A percentile compares a stretch with the other conserved stretches of the same genome.
These are phyloP conservation scores for Forpus xanthops DNA, from an alignment of 2,797 vertebrate species.

Conservation along the genomic window DNA sequence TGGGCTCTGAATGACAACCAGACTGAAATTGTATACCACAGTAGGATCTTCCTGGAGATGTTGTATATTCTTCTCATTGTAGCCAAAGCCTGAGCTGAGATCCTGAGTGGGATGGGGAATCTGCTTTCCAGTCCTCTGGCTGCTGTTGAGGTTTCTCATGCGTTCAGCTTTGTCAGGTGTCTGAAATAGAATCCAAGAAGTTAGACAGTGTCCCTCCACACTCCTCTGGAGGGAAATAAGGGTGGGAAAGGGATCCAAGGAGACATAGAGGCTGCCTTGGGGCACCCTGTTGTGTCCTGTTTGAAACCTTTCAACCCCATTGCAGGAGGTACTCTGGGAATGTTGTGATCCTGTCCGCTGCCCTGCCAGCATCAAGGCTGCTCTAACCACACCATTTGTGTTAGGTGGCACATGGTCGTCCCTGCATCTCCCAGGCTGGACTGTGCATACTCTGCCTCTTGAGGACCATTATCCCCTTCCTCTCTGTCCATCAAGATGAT, in stretches of 20 bases:
- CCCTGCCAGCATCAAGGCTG: not conserved
- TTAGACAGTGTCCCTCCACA: rapidly evolving
- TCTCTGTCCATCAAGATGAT: rapidly evolving
- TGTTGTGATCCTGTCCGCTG: rapidly evolving
- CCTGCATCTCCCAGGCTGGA: not conserved
- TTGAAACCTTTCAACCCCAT: not conserved
- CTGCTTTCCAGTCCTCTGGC: constrained; percentile 16
- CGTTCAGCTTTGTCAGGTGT: not conserved
- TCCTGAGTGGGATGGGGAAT: not conserved
- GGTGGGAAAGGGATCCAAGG: not conserved
- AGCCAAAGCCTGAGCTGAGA: not conserved
- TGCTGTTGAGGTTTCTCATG: not conserved
- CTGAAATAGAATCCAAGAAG: not conserved
- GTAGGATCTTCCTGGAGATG: not conserved
- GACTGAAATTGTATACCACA: not conserved
- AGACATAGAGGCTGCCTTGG: not conserved
- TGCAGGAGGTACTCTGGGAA: not conserved
- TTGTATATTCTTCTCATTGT: not conserved
- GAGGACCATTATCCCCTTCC: not conserved
- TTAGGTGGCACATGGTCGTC: rapidly evolving
- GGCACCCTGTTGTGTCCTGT: not conserved
- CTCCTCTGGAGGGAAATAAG: not conserved
- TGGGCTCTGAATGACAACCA: not conserved
- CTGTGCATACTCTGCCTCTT: not conserved
- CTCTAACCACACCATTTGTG: not conserved